phyloP scores from a whole-genome alignment of 2,888 invertebrate species.

The Drosophila aldrichi region DNA sequence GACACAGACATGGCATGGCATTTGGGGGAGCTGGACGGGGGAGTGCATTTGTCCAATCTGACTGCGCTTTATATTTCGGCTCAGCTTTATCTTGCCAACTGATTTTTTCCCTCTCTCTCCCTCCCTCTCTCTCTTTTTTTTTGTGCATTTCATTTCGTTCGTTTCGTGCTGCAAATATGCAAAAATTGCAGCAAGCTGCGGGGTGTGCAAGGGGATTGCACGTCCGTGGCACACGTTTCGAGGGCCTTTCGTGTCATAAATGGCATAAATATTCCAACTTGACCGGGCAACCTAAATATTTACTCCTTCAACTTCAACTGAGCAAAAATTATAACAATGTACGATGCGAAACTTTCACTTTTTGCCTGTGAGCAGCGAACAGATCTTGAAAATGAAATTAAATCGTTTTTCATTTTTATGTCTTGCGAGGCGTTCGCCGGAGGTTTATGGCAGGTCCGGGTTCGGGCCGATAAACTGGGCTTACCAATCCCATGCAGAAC shows the following conservation, averaged over 20 bases:
- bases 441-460: slow-evolving; percentile 54
- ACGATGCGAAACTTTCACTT: slow-evolving; percentile 69
- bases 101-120: slow-evolving; percentile 33
- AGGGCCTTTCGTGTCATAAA: slow-evolving; percentile 81
- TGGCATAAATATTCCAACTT: slow-evolving; percentile 80
- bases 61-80: slow-evolving; percentile 59
- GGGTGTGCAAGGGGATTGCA: slow-evolving; percentile 20
- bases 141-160: slow-evolving; percentile 49
- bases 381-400: slow-evolving; percentile 71
- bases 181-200: slow-evolving; percentile 65
- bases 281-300: slow-evolving; percentile 78
- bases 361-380: slow-evolving; percentile 33
- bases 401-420: slow-evolving; percentile 77
- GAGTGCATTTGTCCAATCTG: slow-evolving; percentile 41
- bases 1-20: slow-evolving; percentile 24
- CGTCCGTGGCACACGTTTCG: slow-evolving; percentile 73
- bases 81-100: slow-evolving; percentile 65
- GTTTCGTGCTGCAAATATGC: slow-evolving; percentile 80
- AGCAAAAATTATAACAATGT: slow-evolving; percentile 69
- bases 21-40: background rate
- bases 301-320: slow-evolving; percentile 19
- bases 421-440: slow-evolving; percentile 23
- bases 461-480: slow-evolving; percentile 16
- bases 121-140: slow-evolving; percentile 15
- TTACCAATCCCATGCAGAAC: background rate